Percentiles rank a stretch among this genome's conserved stretches.
phyloP scores from a whole-genome alignment of 2,113 vertebrate species.

The Thinocorus orbignyianus region DNA sequence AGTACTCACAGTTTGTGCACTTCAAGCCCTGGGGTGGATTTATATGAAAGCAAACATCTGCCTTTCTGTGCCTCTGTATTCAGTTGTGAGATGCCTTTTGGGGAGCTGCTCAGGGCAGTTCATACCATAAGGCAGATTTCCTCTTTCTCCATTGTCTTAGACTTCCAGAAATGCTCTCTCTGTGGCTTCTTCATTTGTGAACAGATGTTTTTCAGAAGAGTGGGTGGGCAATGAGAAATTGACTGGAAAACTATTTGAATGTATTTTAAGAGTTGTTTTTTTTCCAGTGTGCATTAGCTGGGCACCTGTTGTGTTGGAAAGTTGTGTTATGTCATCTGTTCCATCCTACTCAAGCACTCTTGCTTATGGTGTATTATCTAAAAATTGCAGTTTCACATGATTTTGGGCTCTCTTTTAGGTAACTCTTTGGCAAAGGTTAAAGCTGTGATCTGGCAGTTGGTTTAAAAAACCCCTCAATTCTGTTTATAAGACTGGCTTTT shows the following conservation, averaged over 20 bases:
- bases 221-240: neutral
- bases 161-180: neutral
- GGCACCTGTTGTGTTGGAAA: slow-evolving; percentile 45
- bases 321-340: neutral
- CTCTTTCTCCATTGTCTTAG: neutral
- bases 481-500: neutral
- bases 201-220: slow-evolving; percentile 40
- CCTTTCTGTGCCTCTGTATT: neutral
- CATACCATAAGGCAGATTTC: accelerated
- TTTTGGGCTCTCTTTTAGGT: neutral
- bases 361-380: neutral
- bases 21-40: neutral
- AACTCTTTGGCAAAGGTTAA: neutral
- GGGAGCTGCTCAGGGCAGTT: neutral
- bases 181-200: neutral
- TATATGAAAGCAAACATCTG: neutral
- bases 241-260: slow-evolving; percentile 13
- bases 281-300: neutral
- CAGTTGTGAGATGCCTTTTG: neutral
- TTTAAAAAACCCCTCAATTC: neutral
- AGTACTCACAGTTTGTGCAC: no score
- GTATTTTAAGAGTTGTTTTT: neutral
- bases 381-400: neutral
- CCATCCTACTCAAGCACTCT: neutral
- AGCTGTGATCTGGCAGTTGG: neutral